phyloP scores from a whole-genome alignment of 1,140 invertebrate genomes.

The Halotydeus destructor region DNA sequence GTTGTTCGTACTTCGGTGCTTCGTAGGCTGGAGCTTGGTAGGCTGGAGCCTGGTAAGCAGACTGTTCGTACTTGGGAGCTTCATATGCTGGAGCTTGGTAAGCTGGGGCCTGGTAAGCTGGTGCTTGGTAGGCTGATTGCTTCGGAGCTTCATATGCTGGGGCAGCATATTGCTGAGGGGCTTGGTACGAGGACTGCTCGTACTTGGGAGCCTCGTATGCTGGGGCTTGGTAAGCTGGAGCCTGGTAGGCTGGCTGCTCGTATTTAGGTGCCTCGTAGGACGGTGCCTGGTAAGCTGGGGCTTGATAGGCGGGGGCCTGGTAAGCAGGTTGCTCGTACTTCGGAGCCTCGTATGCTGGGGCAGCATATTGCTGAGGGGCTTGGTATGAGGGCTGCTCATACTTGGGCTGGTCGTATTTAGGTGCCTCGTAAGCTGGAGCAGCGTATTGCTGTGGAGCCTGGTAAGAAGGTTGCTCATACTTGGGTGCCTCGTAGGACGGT shows the following conservation, averaged over 20 bases:
- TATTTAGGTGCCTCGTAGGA: conserved; percentile 2
- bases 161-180: too few relatives aligned
- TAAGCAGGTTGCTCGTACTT: neutral
- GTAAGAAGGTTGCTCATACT: neutral
- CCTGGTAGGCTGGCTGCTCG: neutral
- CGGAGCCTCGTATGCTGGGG: neutral
- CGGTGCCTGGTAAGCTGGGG: neutral
- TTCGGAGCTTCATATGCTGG: neutral
- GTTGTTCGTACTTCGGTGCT: neutral
- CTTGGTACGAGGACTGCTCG: neutral
- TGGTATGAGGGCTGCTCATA: too few relatives aligned
- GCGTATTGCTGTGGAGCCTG: too few relatives aligned
- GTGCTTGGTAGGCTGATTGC: neutral
- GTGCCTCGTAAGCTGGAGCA: too few relatives aligned
- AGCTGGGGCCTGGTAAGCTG: conserved; percentile 6
- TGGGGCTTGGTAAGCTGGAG: neutral
- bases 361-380: neutral
- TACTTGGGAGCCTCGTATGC: conserved; percentile 3
- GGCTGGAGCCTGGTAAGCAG: conserved; percentile 4
- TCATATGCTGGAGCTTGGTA: conserved; percentile 1
- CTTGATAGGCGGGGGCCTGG: neutral
- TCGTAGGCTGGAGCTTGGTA: neutral
- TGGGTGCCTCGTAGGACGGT: too few relatives aligned
- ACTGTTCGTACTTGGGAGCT: neutral
- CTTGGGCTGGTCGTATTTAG: too few relatives aligned